Evolutionary conservation across 2,113 vertebrate genomes (phyloP).

Genomic region (Siniperca knerii): DNA sequence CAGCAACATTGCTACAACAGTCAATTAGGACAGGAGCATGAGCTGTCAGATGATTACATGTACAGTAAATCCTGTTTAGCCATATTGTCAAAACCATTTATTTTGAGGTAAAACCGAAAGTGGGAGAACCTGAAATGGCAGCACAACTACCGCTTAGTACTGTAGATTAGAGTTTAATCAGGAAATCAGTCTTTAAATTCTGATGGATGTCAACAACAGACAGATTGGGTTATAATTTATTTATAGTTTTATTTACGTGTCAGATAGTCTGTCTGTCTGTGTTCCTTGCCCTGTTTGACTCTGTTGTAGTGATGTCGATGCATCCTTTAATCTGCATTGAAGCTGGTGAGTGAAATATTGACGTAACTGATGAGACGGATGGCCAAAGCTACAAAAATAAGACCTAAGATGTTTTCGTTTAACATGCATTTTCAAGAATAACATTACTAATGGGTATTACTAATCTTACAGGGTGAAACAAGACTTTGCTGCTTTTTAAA

Average conservation of each 20-base stretch:
- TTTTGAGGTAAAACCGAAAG: not conserved
- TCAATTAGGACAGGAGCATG: not conserved
- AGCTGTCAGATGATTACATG: not conserved
- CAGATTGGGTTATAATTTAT: not conserved
- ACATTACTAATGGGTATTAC: not conserved
- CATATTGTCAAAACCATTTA: not conserved
- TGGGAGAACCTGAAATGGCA: not conserved
- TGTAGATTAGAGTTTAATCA: not conserved
- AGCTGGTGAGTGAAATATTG: not conserved
- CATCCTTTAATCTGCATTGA: not conserved
- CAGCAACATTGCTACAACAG: not conserved
- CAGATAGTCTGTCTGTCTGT: not conserved
- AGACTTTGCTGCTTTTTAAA: conserved; percentile 12
- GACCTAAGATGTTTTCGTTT: not conserved
- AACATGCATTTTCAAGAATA: not conserved
- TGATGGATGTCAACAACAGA: not conserved
- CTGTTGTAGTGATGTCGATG: not conserved
- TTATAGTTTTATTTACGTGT: not conserved
- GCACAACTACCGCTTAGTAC: not conserved
- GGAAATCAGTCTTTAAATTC: not conserved
- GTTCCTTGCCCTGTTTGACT: not conserved
- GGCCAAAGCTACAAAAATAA: not conserved
- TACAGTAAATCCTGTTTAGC: not conserved
- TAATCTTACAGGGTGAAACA: not conserved
- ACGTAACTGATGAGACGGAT: not conserved